These are phyloP conservation scores for Lepidonotus clava DNA, from an alignment of 2,888 invertebrate genomes.

Conservation along the genomic window DNA sequence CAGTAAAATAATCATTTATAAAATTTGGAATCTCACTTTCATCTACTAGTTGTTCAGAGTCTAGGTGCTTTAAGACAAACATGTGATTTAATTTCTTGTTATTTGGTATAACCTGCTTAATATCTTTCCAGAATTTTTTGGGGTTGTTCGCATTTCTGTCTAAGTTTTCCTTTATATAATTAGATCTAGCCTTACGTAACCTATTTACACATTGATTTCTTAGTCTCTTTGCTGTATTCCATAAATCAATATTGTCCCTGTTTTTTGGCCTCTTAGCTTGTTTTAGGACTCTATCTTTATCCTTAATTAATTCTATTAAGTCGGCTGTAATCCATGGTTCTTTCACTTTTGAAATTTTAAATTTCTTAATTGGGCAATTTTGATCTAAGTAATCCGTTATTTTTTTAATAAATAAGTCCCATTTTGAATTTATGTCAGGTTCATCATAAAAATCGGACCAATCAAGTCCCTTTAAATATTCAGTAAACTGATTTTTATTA, in stretches of 20 bases:
- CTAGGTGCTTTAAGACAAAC: neutral
- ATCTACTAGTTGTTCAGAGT: neutral
- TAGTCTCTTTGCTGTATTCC: neutral
- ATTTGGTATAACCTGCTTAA: neutral
- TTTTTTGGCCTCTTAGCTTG: neutral
- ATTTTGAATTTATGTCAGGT: too few species aligned
- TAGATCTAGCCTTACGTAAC: neutral
- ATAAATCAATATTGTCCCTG: neutral
- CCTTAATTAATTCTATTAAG: neutral
- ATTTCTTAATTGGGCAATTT: neutral
- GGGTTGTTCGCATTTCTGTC: neutral
- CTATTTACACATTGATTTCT: neutral
- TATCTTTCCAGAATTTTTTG: neutral
- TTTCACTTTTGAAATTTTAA: neutral
- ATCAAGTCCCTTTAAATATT: neutral
- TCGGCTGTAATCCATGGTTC: neutral
- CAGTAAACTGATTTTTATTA: neutral
- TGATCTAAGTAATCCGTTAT: neutral
- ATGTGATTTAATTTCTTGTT: neutral
- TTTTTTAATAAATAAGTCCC: neutral
- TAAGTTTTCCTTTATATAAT: neutral
- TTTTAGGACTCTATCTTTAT: neutral
- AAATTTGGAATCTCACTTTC: neutral
- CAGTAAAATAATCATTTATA: neutral
- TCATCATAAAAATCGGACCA: neutral